phyloP scores from a whole-genome alignment of 2,888 invertebrate species.

The Microctonus aethiopoides region DNA sequence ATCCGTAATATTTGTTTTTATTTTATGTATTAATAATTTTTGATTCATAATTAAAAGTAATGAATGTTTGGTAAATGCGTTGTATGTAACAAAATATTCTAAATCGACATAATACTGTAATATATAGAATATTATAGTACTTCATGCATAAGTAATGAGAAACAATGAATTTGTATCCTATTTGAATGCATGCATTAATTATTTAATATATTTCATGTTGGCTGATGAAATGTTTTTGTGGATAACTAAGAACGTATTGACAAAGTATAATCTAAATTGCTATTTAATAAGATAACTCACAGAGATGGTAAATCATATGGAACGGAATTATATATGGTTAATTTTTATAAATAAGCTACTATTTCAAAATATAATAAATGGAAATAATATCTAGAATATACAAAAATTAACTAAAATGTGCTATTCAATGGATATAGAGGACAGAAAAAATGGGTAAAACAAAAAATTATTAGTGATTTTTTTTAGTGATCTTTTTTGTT shows the following conservation, averaged over 20 bases:
- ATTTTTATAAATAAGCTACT: constrained; percentile 29
- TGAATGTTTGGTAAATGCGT: background rate
- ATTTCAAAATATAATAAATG: no score
- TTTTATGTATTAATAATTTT: background rate
- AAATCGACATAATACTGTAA: constrained; percentile 42
- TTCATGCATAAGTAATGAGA: constrained; percentile 34
- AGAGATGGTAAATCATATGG: constrained; percentile 10
- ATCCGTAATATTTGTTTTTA: background rate
- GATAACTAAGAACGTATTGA: constrained; percentile 23
- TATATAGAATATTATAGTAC: constrained; percentile 40
- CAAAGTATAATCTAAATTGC: background rate
- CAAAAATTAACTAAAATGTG: no score
- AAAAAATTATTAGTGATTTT: no score
- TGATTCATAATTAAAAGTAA: background rate
- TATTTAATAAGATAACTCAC: background rate
- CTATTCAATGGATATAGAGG: no score
- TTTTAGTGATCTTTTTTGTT: no score
- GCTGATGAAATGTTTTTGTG: constrained; percentile 13
- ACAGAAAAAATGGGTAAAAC: no score
- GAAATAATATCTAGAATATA: no score
- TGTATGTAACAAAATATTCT: constrained; percentile 35
- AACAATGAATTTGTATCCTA: constrained; percentile 35
- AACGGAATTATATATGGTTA: constrained; percentile 9
- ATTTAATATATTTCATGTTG: constrained; percentile 17
- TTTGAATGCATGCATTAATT: background rate